These are phyloP conservation scores for Sebastes umbrosus DNA, from an alignment of 2,797 vertebrate genomes.

Conservation along the genomic window DNA sequence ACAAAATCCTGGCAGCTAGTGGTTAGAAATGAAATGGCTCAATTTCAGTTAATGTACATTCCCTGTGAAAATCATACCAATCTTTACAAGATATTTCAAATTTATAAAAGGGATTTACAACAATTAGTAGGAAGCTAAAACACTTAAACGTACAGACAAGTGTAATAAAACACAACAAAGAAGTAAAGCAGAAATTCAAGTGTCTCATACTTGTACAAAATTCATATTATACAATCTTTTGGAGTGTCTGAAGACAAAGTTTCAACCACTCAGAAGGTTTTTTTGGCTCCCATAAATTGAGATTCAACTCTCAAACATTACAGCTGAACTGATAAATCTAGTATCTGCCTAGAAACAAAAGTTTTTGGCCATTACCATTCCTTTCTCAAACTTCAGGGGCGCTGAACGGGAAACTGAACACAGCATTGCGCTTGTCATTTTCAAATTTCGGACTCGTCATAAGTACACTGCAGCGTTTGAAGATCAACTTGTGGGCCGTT, in stretches of 20 bases:
- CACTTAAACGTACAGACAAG: not conserved
- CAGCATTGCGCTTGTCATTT: not conserved
- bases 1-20: slow-evolving; percentile 4
- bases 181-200: slow-evolving; percentile 2
- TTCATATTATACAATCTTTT: not conserved
- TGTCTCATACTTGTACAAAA: not conserved
- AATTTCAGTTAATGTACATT: slow-evolving; percentile 27
- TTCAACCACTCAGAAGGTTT: not conserved
- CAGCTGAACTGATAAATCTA: not conserved
- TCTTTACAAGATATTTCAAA: not conserved
- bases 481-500: not conserved
- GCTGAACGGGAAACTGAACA: not conserved
- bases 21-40: slow-evolving; percentile 40
- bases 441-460: slow-evolving; percentile 70
- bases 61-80: slow-evolving; percentile 2
- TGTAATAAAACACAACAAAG: not conserved
- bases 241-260: not conserved
- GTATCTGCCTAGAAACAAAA: not conserved
- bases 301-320: not conserved
- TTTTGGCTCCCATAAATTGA: not conserved
- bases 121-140: not conserved
- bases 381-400: not conserved
- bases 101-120: not conserved
- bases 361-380: not conserved
- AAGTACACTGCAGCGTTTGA: slow-evolving; percentile 45